These are phyloP conservation scores for Brassicogethes aeneus DNA, from an alignment of 2,888 invertebrate species.

Conservation along the genomic window DNA sequence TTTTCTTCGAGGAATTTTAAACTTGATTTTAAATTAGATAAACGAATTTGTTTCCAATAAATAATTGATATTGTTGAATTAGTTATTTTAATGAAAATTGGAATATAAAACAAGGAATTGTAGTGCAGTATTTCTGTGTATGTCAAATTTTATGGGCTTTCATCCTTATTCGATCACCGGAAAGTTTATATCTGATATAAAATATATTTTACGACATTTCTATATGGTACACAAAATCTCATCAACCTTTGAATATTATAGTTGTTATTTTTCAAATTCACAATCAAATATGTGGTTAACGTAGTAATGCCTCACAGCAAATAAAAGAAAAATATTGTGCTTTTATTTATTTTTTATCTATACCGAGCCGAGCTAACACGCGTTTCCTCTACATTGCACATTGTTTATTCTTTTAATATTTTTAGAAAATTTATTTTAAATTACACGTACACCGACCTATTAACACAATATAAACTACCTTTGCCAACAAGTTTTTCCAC, in stretches of 20 bases:
- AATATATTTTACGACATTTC: slow-evolving; percentile 20
- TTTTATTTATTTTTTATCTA: too few relatives aligned
- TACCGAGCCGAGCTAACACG: too few relatives aligned
- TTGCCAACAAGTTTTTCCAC: too few relatives aligned
- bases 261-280: slow-evolving; percentile 10
- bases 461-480: too few relatives aligned
- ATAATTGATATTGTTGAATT: too few relatives aligned
- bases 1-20: too few relatives aligned
- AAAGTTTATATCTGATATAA: slow-evolving; percentile 18
- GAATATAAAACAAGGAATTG: slow-evolving; percentile 4
- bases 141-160: slow-evolving; percentile 19
- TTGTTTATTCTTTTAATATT: too few relatives aligned
- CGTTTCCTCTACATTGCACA: too few relatives aligned
- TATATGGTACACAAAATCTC: slow-evolving; percentile 19
- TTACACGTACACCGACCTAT: too few relatives aligned
- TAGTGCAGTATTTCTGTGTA: slow-evolving; percentile 13
- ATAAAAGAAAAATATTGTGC: neutral
- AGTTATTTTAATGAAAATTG: neutral
- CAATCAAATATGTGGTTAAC: slow-evolving; percentile 4
- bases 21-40: too few relatives aligned
- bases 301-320: neutral
- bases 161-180: slow-evolving; percentile 19
- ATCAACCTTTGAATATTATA: slow-evolving; percentile 17
- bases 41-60: too few relatives aligned
- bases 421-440: too few relatives aligned